Conservation (phyloP, 2,113 vertebrate species). For the Hemicordylus capensis region DNA sequence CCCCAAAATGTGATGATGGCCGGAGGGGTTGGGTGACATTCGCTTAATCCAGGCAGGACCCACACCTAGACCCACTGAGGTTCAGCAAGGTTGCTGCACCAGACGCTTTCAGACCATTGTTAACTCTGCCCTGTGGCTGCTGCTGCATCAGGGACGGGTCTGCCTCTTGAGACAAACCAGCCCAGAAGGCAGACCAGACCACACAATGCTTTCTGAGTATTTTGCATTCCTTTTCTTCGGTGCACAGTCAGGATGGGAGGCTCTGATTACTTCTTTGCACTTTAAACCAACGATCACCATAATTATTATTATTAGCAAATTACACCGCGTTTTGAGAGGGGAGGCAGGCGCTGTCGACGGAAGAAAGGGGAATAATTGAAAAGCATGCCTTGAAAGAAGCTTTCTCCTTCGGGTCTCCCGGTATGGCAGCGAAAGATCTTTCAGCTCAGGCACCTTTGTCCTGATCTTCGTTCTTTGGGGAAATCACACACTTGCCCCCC, state of each 20-base stretch:
- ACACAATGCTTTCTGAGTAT: background rate
- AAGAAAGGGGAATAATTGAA: background rate
- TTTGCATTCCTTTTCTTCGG: background rate
- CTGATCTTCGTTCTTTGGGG: background rate
- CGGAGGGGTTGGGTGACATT: too few relatives aligned
- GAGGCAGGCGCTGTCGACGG: background rate
- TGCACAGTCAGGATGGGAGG: background rate
- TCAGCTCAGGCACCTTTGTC: too few relatives aligned
- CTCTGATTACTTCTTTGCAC: slow-evolving; percentile 19
- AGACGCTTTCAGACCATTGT: background rate
- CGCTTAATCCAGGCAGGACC: too few relatives aligned
- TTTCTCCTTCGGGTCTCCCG: background rate
- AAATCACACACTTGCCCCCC: too few relatives aligned
- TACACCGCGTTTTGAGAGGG: background rate
- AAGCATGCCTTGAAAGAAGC: background rate
- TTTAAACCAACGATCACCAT: fast-evolving
- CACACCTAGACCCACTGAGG: background rate
- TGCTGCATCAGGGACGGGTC: background rate
- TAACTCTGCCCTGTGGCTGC: background rate
- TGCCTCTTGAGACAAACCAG: background rate
- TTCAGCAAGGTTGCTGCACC: background rate
- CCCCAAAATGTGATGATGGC: too few relatives aligned
- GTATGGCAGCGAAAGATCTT: background rate
- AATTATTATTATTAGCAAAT: slow-evolving; percentile 57
- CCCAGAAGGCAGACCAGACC: too few relatives aligned